Base-by-base conservation (phyloP, 2,888 invertebrate genomes). In the Seira musarum region DNA sequence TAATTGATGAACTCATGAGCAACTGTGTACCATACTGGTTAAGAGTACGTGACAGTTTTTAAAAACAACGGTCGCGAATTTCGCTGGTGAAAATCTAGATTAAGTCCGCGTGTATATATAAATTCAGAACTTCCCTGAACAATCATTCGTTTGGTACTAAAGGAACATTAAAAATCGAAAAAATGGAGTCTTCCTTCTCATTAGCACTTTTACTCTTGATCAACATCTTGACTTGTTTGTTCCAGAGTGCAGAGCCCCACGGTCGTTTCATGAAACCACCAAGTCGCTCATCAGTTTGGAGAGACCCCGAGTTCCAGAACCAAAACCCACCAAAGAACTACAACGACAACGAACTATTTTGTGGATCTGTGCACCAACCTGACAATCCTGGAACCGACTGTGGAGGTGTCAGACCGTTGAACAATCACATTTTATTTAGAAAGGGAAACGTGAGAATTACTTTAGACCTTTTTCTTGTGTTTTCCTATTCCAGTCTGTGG, bases 351-450 rank as follows among this genome's bases (percentile, higher is more conserved):
- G 76, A 82, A 30, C 61, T 83, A 19, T 65, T 57, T 40, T 83
- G 83, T 40, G 83, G 81, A 1, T 66, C 74, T 17, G n/a, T 70
- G 25, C 71, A 75, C 15, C 83, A 83, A 40, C 60, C 71, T 5
- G 83, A 83, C 46, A 67, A 78, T 10, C 83, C 83, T 13, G 83
- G 83, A 1, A 64, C 63, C 10, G 74, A 82, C 30, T 83, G 83
- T 63, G 83, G 83, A 1, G 80, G 65, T 63, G n/a, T n/a, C 21
- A 19, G 17, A n/a, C 60, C 6, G 10, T 22, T 22, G n/a, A 3
- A 63, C 13, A 21, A 5, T 60, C 17, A 63, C 8, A 8, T 63
- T 24, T 63, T 21, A 8, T 63, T 22, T 63, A 10, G 10, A 21
- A 21, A 60, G 66, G 19, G 61, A 72, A 17, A 15, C 63, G 61